A percentile compares a stretch with the other conserved stretches of the same genome.
phyloP scores from a whole-genome alignment of 1,140 invertebrate species.

The Cephus cinctus region DNA sequence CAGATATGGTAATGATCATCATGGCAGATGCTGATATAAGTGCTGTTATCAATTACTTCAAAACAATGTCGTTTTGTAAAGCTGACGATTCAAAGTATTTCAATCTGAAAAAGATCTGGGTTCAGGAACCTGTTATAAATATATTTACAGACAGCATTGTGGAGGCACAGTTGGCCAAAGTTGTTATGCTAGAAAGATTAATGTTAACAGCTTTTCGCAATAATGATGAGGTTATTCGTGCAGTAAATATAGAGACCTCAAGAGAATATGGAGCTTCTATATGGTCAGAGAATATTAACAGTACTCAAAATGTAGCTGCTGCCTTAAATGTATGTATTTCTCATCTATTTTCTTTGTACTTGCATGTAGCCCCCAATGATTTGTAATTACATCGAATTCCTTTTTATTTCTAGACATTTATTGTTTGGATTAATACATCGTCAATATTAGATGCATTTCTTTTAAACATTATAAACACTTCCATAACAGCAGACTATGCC shows the following conservation, averaged over 20 bases:
- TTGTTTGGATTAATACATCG: conserved; percentile 18
- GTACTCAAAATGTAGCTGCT: conserved; percentile 10
- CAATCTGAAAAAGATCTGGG: conserved; percentile 14
- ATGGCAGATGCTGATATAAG: conserved; percentile 17
- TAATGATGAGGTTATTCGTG: conserved; percentile 8
- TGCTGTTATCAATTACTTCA: conserved; percentile 5
- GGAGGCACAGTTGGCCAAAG: too few species aligned
- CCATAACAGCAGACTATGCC: background rate
- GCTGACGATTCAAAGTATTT: conserved; percentile 9
- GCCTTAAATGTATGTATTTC: background rate
- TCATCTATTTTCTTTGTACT: background rate
- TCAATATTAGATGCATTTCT: too few species aligned
- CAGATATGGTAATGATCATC: conserved; percentile 15
- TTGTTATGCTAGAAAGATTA: background rate
- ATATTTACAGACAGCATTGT: conserved; percentile 8
- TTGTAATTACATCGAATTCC: background rate
- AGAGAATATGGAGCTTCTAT: conserved; percentile 10
- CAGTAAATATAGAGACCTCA: conserved; percentile 12
- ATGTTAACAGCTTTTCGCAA: conserved; percentile 15
- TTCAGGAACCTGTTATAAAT: conserved; percentile 16
- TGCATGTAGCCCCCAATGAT: background rate
- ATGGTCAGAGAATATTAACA: conserved; percentile 15
- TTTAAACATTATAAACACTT: background rate
- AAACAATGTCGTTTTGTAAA: conserved; percentile 5
- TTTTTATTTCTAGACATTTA: too few species aligned